Evolutionary conservation across 2,888 invertebrate species (phyloP).

Genomic region (Glyphotaelius pellucidus): DNA sequence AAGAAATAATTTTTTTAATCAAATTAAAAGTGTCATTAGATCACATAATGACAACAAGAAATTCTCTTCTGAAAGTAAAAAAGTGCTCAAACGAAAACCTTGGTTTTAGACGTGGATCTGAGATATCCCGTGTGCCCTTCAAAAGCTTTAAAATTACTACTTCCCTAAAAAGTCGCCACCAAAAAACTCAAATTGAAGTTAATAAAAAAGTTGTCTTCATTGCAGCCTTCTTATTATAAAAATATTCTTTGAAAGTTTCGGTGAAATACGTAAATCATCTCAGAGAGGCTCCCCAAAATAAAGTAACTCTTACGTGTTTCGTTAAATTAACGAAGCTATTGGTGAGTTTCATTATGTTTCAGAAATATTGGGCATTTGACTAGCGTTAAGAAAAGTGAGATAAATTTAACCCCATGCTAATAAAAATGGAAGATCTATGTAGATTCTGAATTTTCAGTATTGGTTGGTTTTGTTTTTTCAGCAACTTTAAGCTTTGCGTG

Average conservation of each 20-base stretch:
- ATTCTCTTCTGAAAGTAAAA: too few species aligned
- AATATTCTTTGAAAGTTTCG: not conserved
- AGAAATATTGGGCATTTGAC: not conserved
- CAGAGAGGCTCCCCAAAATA: not conserved
- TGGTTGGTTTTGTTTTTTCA: too few species aligned
- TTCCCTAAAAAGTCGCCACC: not conserved
- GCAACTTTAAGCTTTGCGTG: too few species aligned
- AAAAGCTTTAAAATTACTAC: not conserved
- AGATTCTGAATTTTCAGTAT: not conserved
- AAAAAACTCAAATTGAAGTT: not conserved
- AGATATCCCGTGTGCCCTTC: not conserved
- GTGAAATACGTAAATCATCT: not conserved
- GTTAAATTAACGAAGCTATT: not conserved
- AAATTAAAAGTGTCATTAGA: too few species aligned
- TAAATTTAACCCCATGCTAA: not conserved
- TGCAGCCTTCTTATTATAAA: not conserved
- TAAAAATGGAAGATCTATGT: not conserved
- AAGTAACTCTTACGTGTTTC: not conserved
- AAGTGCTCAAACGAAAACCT: too few species aligned
- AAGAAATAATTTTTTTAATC: too few species aligned
- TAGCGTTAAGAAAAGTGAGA: not conserved
- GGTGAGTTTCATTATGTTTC: not conserved
- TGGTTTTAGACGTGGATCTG: not conserved
- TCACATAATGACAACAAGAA: too few species aligned
- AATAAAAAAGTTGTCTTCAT: not conserved